Evolutionary conservation across 1,140 invertebrate genomes (phyloP), one percentile per base, ranked within the genome.

Genomic region (Triops cancriformis): DNA sequence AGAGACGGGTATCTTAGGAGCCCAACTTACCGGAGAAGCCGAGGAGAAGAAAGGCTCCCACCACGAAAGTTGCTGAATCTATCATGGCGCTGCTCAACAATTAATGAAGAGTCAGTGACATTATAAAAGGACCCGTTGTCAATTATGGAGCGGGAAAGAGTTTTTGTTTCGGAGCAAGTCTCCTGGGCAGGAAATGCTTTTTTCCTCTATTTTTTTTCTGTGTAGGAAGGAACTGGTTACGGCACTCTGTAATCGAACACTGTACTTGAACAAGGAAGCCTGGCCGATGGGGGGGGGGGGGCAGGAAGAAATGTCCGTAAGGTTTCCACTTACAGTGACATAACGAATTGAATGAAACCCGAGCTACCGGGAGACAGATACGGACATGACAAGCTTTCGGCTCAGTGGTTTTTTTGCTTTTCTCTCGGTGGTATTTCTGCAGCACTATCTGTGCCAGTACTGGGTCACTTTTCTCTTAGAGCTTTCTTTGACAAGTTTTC

Each of bases 21-120:
- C 5, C 9, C 14, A 64, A 18, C 23, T 64, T 64, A 64, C 51
- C 51, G 18, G 51, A 64, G 51, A 64, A 23, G n/a, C n/a, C n/a
- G 5, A 64, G 51, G 18, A 64, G 51, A 64, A 64, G 51, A 64
- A 64, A 64, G 51, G 51, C 51, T 7, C 2, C 31, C 51, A 64
- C 51, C 51, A 64, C 51, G 51, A 64, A n/a, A 23, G 23, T 23
- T 64, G 51, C 51, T 64, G 51, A 64, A 64, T 64, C 51, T 64
- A 64, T 64, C 51, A 64, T 64, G 51, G 23, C 23, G 51, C 51
- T 64, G 2, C 51, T 64, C 18, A 9, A 23, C 0, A 64, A 64
- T 64, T 64, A 64, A 64, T 64, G n/a, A 23, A 64, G 51, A 64
- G n/a, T 64, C 51, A 64, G 51, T 64, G 51, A 64, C 51, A 64